These are phyloP conservation scores for Mus spicilegus DNA, from an alignment of 2,113 vertebrate genomes.

Conservation along the genomic window DNA sequence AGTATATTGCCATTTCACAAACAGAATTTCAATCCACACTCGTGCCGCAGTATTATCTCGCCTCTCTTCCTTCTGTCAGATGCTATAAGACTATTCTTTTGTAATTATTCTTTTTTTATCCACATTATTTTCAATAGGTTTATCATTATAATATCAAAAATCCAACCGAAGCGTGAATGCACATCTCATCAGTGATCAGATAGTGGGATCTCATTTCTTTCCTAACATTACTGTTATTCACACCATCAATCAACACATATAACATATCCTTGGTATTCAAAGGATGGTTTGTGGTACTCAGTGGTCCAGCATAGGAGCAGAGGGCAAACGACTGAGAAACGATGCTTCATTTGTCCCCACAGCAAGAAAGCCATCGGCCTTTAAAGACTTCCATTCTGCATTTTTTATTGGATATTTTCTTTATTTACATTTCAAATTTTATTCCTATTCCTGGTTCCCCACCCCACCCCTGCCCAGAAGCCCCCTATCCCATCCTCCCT, in stretches of 20 bases:
- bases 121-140: not conserved
- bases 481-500: too few species aligned
- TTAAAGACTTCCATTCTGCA: too few species aligned
- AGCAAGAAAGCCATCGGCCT: too few species aligned
- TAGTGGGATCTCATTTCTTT: not conserved
- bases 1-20: conserved; percentile 26
- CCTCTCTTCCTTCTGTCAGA: conserved; percentile 2
- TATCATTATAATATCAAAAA: not conserved
- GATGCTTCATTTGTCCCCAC: too few species aligned
- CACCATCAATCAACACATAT: conserved; percentile 10
- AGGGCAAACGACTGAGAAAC: too few species aligned
- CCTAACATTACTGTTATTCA: not conserved
- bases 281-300: not conserved
- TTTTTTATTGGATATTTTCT: too few species aligned
- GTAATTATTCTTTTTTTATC: conserved; percentile 35
- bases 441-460: too few species aligned
- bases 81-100: not conserved
- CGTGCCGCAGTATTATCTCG: not conserved
- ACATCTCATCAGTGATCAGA: not conserved
- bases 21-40: conserved; percentile 46
- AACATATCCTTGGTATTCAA: conserved; percentile 23
- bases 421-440: too few species aligned
- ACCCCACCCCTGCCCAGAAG: too few species aligned
- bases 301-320: not conserved
- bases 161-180: not conserved